Conservation (phyloP, 2,797 vertebrate species). For the Loriculus beryllinus region DNA sequence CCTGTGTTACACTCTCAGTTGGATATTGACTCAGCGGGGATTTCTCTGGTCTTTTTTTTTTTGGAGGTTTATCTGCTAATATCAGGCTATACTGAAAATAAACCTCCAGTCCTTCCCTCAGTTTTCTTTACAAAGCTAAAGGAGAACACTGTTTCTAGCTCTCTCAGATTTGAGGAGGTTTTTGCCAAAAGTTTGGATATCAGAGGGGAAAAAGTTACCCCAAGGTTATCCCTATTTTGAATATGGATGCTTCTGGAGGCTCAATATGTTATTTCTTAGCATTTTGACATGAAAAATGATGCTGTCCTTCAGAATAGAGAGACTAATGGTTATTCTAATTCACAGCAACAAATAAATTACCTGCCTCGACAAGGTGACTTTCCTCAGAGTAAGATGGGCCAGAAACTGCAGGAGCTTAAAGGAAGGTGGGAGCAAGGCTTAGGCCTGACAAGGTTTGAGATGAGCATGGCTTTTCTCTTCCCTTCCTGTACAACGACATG, state of each 20-base stretch:
- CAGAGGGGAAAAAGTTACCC: not conserved
- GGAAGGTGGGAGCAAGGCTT: not conserved
- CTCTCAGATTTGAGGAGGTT: not conserved
- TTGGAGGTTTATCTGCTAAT: not conserved
- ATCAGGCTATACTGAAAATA: not conserved
- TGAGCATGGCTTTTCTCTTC: not conserved
- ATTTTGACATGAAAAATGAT: not conserved
- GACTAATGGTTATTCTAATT: not conserved
- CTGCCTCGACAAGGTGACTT: not conserved
- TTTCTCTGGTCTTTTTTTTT: not conserved
- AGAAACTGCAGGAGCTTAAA: not conserved
- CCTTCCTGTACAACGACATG: rapidly evolving
- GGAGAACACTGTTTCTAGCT: not conserved
- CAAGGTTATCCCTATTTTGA: not conserved
- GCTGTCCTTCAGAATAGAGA: not conserved
- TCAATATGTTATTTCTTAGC: not conserved
- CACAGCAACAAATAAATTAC: not conserved
- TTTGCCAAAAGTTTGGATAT: not conserved
- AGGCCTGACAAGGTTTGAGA: not conserved
- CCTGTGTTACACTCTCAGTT: not conserved
- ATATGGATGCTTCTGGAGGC: not conserved
- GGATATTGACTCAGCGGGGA: not conserved
- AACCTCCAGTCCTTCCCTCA: not conserved
- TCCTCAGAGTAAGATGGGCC: not conserved
- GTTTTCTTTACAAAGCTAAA: not conserved